Evolutionary conservation across 2,113 vertebrate genomes (phyloP).

Genomic region (Corythornis madagascariensis): DNA sequence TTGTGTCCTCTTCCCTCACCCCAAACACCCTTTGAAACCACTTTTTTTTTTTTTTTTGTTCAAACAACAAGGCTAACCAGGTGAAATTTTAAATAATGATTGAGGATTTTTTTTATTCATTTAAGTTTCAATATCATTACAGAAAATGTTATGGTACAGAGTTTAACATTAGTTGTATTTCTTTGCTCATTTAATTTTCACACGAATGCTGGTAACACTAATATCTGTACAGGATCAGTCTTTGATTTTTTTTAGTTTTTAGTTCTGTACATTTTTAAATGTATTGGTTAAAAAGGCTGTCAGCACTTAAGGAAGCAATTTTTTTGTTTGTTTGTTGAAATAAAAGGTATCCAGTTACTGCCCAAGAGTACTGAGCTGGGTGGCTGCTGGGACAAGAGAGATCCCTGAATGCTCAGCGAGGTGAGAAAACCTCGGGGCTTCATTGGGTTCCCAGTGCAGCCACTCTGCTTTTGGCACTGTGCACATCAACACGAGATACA

Average conservation of each 20-base stretch:
- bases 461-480: slow-evolving; percentile 94
- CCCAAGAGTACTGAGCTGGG: slow-evolving; percentile 87
- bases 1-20: background rate
- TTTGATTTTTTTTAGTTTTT: slow-evolving; percentile 85
- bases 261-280: slow-evolving; percentile 99
- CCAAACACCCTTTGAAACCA: background rate
- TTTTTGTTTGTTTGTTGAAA: slow-evolving; percentile 87
- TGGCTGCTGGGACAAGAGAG: slow-evolving; percentile 82
- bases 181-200: slow-evolving; percentile 96
- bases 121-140: slow-evolving; percentile 99
- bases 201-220: slow-evolving; percentile 99
- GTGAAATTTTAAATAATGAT: slow-evolving; percentile 95
- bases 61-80: slow-evolving; percentile 72
- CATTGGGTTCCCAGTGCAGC: slow-evolving; percentile 73
- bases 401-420: slow-evolving; percentile 78
- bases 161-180: slow-evolving; percentile 96
- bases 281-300: slow-evolving; percentile 99
- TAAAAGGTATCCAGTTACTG: slow-evolving; percentile 92
- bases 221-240: slow-evolving; percentile 99
- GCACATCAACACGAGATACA: slow-evolving; percentile 99
- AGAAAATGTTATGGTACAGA: slow-evolving; percentile 99
- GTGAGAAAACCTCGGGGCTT: slow-evolving; percentile 72
- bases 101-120: slow-evolving; percentile 98
- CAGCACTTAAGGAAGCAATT: slow-evolving; percentile 99
- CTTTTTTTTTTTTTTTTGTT: background rate